Percentiles rank a stretch among this genome's conserved stretches.
phyloP scores from a whole-genome alignment of 1,140 invertebrate genomes.

The Rhagoletis zephyria region DNA sequence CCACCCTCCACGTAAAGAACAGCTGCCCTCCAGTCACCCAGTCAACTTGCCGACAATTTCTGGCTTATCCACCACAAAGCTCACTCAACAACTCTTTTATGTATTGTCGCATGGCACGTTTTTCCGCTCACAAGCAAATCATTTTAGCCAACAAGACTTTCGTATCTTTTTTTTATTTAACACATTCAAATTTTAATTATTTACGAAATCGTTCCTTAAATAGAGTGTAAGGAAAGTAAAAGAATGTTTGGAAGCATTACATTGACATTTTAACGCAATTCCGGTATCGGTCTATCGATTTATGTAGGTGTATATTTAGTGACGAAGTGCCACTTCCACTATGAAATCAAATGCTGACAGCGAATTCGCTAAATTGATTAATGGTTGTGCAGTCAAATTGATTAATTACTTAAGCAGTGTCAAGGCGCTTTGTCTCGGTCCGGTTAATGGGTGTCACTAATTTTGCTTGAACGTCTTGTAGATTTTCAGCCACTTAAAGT shows the following conservation, averaged over 20 bases:
- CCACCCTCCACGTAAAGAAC: neutral
- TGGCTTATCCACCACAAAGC: neutral
- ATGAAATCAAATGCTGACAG: neutral
- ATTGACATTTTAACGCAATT: neutral
- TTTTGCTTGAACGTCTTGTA: neutral
- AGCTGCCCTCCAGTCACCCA: neutral
- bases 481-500: neutral
- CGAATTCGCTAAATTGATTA: slow-evolving; percentile 37
- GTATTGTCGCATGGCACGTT: neutral
- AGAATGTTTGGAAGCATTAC: neutral
- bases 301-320: too few relatives aligned
- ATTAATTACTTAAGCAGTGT: slow-evolving; percentile 27
- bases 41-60: too few relatives aligned
- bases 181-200: neutral
- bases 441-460: neutral
- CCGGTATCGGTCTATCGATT: neutral
- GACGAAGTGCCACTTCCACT: neutral
- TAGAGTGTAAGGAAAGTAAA: too few relatives aligned
- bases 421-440: neutral
- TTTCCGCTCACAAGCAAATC: neutral
- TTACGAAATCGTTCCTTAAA: neutral
- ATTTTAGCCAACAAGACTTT: neutral
- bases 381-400: slow-evolving; percentile 26
- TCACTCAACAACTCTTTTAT: neutral
- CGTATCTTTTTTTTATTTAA: neutral